A percentile compares a stretch with the other conserved stretches of the same genome.
Conservation (phyloP, 2,888 invertebrate species). For the Apodemia hepburni region DNA sequence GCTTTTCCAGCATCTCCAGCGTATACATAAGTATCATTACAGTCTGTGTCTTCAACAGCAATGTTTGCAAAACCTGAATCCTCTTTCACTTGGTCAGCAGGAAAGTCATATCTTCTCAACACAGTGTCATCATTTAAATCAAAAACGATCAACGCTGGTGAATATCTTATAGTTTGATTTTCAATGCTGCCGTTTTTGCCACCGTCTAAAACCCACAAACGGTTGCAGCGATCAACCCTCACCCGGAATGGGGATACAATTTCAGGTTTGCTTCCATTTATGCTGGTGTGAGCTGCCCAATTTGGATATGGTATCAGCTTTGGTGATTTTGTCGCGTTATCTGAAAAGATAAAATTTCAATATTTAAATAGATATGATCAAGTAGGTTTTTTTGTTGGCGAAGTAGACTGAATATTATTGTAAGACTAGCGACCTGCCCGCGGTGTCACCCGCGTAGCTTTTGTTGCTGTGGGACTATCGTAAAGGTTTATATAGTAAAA, state of each 20-base stretch:
- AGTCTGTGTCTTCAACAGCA: conserved; percentile 87
- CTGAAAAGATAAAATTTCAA: conserved; percentile 60
- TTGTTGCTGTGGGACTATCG: too few relatives aligned
- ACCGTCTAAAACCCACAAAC: conserved; percentile 90
- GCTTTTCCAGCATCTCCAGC: conserved; percentile 85
- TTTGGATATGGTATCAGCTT: conserved; percentile 88
- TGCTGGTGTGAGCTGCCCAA: conserved; percentile 87
- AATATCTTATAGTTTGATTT: conserved; percentile 66
- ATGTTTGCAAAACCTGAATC: conserved; percentile 88
- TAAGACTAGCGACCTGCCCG: too few relatives aligned
- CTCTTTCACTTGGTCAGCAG: conserved; percentile 82
- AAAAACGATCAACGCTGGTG: conserved; percentile 85
- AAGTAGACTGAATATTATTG: too few relatives aligned
- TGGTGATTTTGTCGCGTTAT: conserved; percentile 83
- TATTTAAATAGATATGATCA: background rate
- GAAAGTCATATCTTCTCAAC: conserved; percentile 83
- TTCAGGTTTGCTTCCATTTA: conserved; percentile 73
- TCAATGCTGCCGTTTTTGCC: conserved; percentile 83
- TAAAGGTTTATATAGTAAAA: too few relatives aligned
- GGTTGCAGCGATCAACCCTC: conserved; percentile 86
- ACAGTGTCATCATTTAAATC: conserved; percentile 86
- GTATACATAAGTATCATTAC: conserved; percentile 86
- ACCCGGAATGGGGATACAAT: conserved; percentile 87
- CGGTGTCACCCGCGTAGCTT: too few relatives aligned
- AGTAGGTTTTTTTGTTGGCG: too few relatives aligned